Evolutionary conservation across 2,113 vertebrate species (phyloP), one percentile per base, ranked within the genome.

Genomic region (Arvicanthis niloticus): DNA sequence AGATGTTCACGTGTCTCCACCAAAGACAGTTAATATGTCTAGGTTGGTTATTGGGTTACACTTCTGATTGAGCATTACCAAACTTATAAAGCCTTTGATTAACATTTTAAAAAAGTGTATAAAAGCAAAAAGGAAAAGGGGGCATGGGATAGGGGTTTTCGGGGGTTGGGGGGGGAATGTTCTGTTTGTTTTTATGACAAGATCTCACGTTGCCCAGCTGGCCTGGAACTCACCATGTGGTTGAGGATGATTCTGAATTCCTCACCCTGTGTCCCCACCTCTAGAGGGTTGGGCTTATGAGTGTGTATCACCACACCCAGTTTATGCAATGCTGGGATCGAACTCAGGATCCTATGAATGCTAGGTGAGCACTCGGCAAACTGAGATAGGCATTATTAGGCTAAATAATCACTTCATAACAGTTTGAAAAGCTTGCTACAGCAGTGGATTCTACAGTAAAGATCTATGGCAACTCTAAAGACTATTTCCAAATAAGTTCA

Each of bases 401-500:
- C 37, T 94, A 62, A 58, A 67, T 51, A 76, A 92, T 16, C 24
- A 67, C 24, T 76, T 94, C 62, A 24, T 5, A 24, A 56, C 65
- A 56, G 0, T n/a, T n/a, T 58, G 81, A 89, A 76, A 88, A 58
- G 58, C 26, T 45, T 62, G 24, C 56, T 58, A 58, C 56, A 58
- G 56, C 42, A 65, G 84, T 76, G 29, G 11, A n/a, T 40, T 3
- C 75, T 40, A 40, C 34, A 37, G 70, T 51, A n/a, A 58, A 70
- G 76, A 72, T 48, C 31, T 22, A 90, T 40, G 81, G 78, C 67
- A 88, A 75, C 13, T 68, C 9, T 70, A 73, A 80, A 85, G 21
- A 45, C 22, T 56, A 53, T 91, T 91, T 96, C 15, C 34, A 77
- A 94, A 62, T 78, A 80, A 62, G 40, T n/a, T 84, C 48, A 68